phyloP scores from a whole-genome alignment of 2,797 vertebrate species.

The Bradypus variegatus region DNA sequence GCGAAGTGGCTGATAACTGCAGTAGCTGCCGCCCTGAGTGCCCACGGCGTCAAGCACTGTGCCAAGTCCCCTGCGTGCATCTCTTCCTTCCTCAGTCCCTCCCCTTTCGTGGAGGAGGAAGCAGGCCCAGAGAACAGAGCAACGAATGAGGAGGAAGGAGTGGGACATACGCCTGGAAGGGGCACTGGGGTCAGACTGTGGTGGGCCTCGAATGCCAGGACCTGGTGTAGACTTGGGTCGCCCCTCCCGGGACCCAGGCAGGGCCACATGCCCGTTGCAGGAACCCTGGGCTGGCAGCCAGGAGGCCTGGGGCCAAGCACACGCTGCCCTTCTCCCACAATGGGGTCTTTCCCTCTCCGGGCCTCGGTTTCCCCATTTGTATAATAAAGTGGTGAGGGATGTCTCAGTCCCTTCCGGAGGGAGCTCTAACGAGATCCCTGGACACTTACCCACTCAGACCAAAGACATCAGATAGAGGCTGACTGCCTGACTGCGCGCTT shows the following conservation, averaged over 20 bases:
- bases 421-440: not conserved
- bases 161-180: not conserved
- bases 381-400: not conserved
- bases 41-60: too few relatives aligned
- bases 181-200: not conserved
- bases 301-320: not conserved
- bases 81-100: not conserved
- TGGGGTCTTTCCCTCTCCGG: not conserved
- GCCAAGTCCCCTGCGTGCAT: too few relatives aligned
- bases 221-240: too few relatives aligned
- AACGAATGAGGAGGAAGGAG: not conserved
- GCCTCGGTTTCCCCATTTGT: not conserved
- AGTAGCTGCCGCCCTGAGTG: not conserved
- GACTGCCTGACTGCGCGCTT: not conserved
- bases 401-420: not conserved
- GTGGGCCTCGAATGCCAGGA: not conserved
- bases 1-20: not conserved
- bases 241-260: not conserved
- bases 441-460: not conserved
- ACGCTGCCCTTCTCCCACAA: fast-evolving
- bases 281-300: not conserved
- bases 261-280: not conserved
- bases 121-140: not conserved
- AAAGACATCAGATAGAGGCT: not conserved
- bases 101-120: not conserved